These are phyloP conservation scores for Acrocephalus scirpaceus DNA, from an alignment of 2,797 vertebrate species.

Conservation along the genomic window DNA sequence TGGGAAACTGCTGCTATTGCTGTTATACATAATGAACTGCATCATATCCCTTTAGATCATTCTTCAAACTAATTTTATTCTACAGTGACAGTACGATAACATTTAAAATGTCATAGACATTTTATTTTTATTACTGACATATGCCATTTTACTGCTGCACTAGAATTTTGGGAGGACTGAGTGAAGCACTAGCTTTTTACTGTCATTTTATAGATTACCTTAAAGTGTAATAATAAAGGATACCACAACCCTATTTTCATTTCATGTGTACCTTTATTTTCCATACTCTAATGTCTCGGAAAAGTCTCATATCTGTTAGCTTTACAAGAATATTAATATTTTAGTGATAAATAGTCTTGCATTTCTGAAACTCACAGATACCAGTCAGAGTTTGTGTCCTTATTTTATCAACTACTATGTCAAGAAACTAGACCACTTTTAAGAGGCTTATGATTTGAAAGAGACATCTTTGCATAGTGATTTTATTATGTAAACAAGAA, in stretches of 20 bases:
- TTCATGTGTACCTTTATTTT: slow-evolving; percentile 43
- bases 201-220: slow-evolving; percentile 74
- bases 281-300: neutral
- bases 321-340: slow-evolving; percentile 34
- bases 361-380: neutral
- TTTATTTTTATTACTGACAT: slow-evolving; percentile 91
- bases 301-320: slow-evolving; percentile 21
- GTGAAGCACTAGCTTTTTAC: slow-evolving; percentile 72
- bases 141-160: slow-evolving; percentile 84
- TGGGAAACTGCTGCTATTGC: slow-evolving; percentile 90
- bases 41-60: slow-evolving; percentile 89
- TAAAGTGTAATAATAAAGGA: slow-evolving; percentile 58
- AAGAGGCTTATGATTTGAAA: neutral
- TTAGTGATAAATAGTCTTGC: neutral
- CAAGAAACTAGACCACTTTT: neutral
- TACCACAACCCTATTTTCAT: slow-evolving; percentile 44
- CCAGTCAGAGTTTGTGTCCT: neutral
- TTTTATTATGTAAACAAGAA: neutral
- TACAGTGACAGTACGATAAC: slow-evolving; percentile 89
- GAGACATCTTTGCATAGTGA: neutral
- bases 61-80: slow-evolving; percentile 93
- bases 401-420: neutral
- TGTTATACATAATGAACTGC: slow-evolving; percentile 92
- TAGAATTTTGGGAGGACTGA: slow-evolving; percentile 76
- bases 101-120: slow-evolving; percentile 93